Percentiles rank a stretch among this genome's conserved stretches.
Conservation (phyloP, 2,888 invertebrate genomes). For the Leistus spinibarbis region DNA sequence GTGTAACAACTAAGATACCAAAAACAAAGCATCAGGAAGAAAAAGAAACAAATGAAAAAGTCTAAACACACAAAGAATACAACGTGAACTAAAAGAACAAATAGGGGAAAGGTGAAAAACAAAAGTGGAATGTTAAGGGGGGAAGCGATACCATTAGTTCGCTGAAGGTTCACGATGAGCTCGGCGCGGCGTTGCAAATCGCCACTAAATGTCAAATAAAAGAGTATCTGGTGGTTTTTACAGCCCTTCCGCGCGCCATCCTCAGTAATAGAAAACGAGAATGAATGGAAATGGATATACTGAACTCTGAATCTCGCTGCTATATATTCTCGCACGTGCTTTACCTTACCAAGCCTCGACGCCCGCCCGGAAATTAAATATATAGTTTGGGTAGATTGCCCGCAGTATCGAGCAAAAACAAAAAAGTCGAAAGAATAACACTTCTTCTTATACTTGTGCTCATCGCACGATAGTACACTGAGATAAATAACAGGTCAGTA, state of each 20-base stretch:
- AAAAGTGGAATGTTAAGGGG: slow-evolving; percentile 42
- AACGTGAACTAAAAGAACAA: slow-evolving; percentile 18
- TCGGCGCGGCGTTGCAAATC: slow-evolving; percentile 49
- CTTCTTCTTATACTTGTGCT: too few relatives aligned
- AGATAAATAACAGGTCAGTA: too few relatives aligned
- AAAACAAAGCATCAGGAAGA: background rate
- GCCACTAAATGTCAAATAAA: slow-evolving; percentile 56
- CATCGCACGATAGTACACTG: too few relatives aligned
- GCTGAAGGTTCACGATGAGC: slow-evolving; percentile 46
- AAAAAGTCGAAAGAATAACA: background rate
- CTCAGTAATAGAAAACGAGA: slow-evolving; percentile 52
- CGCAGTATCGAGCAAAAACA: background rate
- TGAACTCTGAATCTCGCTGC: background rate
- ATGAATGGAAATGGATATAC: slow-evolving; percentile 49
- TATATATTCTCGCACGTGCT: background rate
- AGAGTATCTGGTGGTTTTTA: slow-evolving; percentile 52
- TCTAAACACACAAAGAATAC: background rate
- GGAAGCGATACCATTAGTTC: slow-evolving; percentile 49
- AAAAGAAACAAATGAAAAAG: background rate
- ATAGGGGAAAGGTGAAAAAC: slow-evolving; percentile 27
- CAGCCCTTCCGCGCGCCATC: slow-evolving; percentile 44
- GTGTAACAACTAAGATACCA: background rate
- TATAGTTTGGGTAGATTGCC: slow-evolving; percentile 1
- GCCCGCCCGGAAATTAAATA: slow-evolving; percentile 1
- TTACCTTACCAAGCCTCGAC: too few relatives aligned